A percentile compares a stretch with the other conserved stretches of the same genome.
Conservation (phyloP, 2,888 invertebrate genomes). For the Leptogaster cylindrica region DNA sequence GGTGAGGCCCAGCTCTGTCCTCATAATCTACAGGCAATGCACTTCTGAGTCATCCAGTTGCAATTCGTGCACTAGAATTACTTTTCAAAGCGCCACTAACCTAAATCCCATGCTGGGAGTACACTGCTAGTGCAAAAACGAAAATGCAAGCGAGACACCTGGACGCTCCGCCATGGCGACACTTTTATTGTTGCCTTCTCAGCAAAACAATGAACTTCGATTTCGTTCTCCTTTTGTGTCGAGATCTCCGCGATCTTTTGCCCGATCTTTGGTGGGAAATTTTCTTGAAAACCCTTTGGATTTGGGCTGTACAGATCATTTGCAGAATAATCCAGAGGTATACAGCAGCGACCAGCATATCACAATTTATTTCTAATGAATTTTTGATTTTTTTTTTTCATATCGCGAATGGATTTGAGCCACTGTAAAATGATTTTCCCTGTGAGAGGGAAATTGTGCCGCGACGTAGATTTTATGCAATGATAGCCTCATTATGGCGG, state of each 20-base stretch:
- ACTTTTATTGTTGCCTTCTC: constrained; percentile 36
- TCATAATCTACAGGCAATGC: constrained; percentile 10
- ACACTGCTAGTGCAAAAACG: constrained; percentile 27
- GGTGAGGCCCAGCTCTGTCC: constrained; percentile 32
- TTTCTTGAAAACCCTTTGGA: constrained; percentile 3
- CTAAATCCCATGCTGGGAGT: constrained; percentile 37
- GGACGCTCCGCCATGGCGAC: constrained; percentile 37
- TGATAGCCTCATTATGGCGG: constrained; percentile 19
- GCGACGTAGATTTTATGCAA: too few species aligned
- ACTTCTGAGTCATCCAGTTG: constrained; percentile 30
- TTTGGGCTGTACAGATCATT: constrained; percentile 10
- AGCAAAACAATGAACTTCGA: constrained; percentile 38
- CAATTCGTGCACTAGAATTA: constrained; percentile 36
- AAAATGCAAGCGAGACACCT: constrained; percentile 38
- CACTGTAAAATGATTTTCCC: constrained; percentile 25
- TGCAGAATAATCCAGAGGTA: background rate
- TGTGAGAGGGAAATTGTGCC: too few species aligned
- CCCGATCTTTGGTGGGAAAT: constrained; percentile 31
- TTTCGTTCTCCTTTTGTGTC: constrained; percentile 29
- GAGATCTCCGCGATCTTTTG: constrained; percentile 33
- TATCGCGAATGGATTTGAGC: background rate
- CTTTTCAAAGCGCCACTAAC: constrained; percentile 39
- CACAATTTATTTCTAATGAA: constrained; percentile 29
- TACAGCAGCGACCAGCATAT: background rate
- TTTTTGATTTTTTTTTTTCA: constrained; percentile 24